Conservation (phyloP, 2,113 vertebrate species). For the Chascanopsetta lugubris region DNA sequence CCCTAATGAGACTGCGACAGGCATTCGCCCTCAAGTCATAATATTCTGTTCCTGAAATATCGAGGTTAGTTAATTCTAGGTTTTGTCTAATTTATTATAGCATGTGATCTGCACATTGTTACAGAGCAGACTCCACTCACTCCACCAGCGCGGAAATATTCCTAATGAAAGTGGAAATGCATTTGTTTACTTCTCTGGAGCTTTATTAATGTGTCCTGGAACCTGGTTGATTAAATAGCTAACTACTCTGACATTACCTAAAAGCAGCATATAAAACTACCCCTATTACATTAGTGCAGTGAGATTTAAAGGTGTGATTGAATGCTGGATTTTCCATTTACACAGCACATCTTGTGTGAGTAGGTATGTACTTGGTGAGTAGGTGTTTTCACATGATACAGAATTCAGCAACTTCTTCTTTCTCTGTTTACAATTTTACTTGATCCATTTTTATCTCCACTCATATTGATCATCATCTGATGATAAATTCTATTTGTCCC, state of each 20-base stretch:
- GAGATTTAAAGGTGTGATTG: slow-evolving; percentile 23
- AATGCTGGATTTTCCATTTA: background rate
- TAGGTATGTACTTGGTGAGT: background rate
- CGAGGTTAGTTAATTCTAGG: slow-evolving; percentile 54
- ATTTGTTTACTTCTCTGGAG: slow-evolving; percentile 71
- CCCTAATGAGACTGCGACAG: slow-evolving; percentile 24
- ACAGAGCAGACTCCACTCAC: slow-evolving; percentile 56
- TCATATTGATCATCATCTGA: too few species aligned
- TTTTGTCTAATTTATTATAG: slow-evolving; percentile 69
- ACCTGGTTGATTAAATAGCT: slow-evolving; percentile 65
- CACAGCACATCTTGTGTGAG: background rate
- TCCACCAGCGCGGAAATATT: slow-evolving; percentile 53
- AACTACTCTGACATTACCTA: slow-evolving; percentile 55
- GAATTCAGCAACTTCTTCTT: background rate
- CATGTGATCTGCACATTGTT: slow-evolving; percentile 67
- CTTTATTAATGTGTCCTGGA: slow-evolving; percentile 59
- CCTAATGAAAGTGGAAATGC: slow-evolving; percentile 64
- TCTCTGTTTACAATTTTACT: too few species aligned
- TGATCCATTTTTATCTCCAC: background rate
- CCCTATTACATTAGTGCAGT: slow-evolving; percentile 24
- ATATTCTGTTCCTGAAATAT: slow-evolving; percentile 52
- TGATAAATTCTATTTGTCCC: too few species aligned
- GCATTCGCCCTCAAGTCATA: slow-evolving; percentile 32
- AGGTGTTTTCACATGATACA: background rate
- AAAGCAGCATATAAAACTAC: slow-evolving; percentile 34